Percentiles rank a stretch among this genome's conserved stretches.
Evolutionary conservation across 2,888 invertebrate species (phyloP).

Genomic region (Nebria brevicollis): DNA sequence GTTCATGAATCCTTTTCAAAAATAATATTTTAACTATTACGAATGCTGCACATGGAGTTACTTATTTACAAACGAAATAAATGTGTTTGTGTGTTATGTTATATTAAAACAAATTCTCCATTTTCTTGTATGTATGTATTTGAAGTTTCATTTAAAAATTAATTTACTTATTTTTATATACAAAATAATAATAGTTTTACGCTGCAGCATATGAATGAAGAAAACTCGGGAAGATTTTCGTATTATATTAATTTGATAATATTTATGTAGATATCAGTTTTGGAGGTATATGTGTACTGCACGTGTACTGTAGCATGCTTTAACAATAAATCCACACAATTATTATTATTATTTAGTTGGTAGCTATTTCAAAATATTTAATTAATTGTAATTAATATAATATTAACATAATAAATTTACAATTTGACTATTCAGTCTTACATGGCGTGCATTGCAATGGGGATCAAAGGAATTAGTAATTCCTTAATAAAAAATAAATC

Average conservation of each 20-base stretch:
- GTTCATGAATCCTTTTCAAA: constrained; percentile 46
- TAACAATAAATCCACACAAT: constrained; percentile 32
- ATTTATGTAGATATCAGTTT: constrained; percentile 29
- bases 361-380: neutral
- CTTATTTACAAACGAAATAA: constrained; percentile 47
- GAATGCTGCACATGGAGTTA: constrained; percentile 46
- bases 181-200: constrained; percentile 52
- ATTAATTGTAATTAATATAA: constrained; percentile 4
- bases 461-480: neutral
- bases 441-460: neutral
- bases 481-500: neutral
- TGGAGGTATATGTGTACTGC: constrained; percentile 32
- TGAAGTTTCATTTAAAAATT: constrained; percentile 48
- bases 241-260: neutral
- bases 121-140: neutral
- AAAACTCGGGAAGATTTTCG: constrained; percentile 5
- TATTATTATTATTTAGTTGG: neutral
- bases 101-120: neutral
- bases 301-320: constrained; percentile 30
- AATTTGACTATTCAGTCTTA: constrained; percentile 41
- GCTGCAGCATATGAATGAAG: constrained; percentile 48
- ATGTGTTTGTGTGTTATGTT: constrained; percentile 35
- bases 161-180: constrained; percentile 51
- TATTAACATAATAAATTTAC: constrained; percentile 23
- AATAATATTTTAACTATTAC: constrained; percentile 46